These are phyloP conservation scores for Steinernema khuongi DNA, from an alignment of 1,140 invertebrate species.

Conservation along the genomic window DNA sequence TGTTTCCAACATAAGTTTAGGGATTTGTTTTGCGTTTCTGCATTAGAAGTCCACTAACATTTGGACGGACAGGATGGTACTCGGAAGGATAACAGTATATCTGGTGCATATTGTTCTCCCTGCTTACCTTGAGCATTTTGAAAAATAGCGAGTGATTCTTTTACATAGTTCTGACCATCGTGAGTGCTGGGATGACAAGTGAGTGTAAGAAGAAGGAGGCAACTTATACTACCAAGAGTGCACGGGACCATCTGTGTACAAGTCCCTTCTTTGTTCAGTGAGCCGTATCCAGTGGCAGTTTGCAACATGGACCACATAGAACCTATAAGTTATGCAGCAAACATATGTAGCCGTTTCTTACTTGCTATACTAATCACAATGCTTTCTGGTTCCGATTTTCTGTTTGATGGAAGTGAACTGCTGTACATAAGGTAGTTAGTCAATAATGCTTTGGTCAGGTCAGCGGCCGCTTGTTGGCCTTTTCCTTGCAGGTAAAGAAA, in stretches of 20 bases:
- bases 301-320: conserved; percentile 52
- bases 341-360: conserved; percentile 59
- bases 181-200: conserved; percentile 78
- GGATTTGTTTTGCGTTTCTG: no score
- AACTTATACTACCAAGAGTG: conserved; percentile 44
- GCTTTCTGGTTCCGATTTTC: conserved; percentile 67
- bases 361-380: conserved; percentile 76
- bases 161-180: conserved; percentile 68
- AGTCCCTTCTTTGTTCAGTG: conserved; percentile 29
- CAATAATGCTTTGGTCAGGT: conserved; percentile 72
- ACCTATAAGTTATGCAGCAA: conserved; percentile 34
- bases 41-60: no score
- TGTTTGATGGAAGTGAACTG: conserved; percentile 65
- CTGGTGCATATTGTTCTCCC: no score
- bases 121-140: conserved; percentile 67
- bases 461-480: conserved; percentile 61
- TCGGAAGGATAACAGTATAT: no score
- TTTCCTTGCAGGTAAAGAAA: not conserved
- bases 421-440: conserved; percentile 73
- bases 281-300: conserved; percentile 43
- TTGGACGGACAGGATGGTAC: no score
- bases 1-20: no score
- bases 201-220: conserved; percentile 74
- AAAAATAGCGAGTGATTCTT: conserved; percentile 76
- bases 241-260: no score